Evolutionary conservation across 2,797 vertebrate species (phyloP), one percentile per base, ranked within the genome.

Genomic region (Phrynocephalus forsythii): DNA sequence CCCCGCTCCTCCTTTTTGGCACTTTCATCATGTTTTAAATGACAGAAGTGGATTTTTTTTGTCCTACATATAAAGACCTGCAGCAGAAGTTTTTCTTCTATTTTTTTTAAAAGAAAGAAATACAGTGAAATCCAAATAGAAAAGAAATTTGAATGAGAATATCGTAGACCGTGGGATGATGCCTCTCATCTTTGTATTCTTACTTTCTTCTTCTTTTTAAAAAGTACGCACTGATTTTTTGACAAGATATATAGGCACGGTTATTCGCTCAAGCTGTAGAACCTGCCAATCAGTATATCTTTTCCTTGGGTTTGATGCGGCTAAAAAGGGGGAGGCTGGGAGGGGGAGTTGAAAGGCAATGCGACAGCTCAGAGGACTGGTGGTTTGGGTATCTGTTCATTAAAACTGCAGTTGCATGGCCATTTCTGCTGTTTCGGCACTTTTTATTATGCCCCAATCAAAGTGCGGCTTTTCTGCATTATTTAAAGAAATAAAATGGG

Each of bases 21-120:
- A 93, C 94, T 96, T 95, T 95, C 95, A 95, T 96, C 92, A 82
- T 93, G 87, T 93, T 95, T 96, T 96, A 95, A 96, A 94, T 95
- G 96, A 96, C 93, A 96, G 96, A 94, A 95, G 91, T 91, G 92
- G 90, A 88, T 93, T 95, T 94, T 87, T 95, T 92, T 90, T 95
- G 91, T 93, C 94, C 95, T 96, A 95, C 91, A 95, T 94, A 95
- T 93, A 95, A 95, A 96, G 93, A 95, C 92, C 95, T 94, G 91
- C 94, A 93, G 93, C 91, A 95, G 91, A 96, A 95, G 93, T 92
- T 60, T 69, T 77, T 68, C 50, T 44, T 5, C 13, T 24, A 20
- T 7, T 79, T 48, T 71, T 83, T 71, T 77, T 20, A 2, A 95
- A 94, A 94, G 95, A 95, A 95, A 91, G 94, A 96, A 96, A 96